A percentile compares a stretch with the other conserved stretches of the same genome.
Evolutionary conservation across 2,113 vertebrate species (phyloP).

Genomic region (Pimephales promelas): DNA sequence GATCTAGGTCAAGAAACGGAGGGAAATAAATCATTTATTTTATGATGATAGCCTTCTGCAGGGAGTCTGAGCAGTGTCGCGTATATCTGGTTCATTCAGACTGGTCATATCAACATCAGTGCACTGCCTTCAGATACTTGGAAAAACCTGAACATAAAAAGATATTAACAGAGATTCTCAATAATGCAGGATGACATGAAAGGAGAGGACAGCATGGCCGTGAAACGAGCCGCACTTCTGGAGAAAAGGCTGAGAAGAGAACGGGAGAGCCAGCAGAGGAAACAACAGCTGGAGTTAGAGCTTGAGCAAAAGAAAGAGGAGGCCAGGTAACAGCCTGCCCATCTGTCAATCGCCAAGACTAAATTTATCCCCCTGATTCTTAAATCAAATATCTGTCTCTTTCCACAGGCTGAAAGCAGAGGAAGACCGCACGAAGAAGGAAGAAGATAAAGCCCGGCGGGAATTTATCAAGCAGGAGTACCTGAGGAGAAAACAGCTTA

Average conservation of each 20-base stretch:
- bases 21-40: constrained; percentile 75
- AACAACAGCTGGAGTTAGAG: constrained; percentile 90
- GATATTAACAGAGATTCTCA: not conserved
- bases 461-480: constrained; percentile 98
- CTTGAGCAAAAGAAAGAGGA: constrained; percentile 94
- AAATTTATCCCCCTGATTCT: not conserved
- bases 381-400: not conserved
- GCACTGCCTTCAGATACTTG: not conserved
- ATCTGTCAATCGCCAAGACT: not conserved
- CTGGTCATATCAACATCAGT: not conserved
- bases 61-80: not conserved
- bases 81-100: constrained; percentile 16
- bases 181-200: constrained; percentile 87
- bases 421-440: constrained; percentile 93
- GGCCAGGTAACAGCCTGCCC: constrained; percentile 78
- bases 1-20: constrained; percentile 76
- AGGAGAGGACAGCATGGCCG: constrained; percentile 91
- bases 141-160: not conserved
- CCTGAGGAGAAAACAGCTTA: constrained; percentile 93
- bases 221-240: constrained; percentile 91
- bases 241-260: constrained; percentile 93
- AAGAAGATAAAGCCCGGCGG: constrained; percentile 89
- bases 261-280: constrained; percentile 88
- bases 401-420: constrained; percentile 88
- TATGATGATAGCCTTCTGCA: constrained; percentile 49